A percentile compares a stretch with the other conserved stretches of the same genome.
These are phyloP conservation scores for Megamerina dolium DNA, from an alignment of 2,888 invertebrate genomes.

Conservation along the genomic window DNA sequence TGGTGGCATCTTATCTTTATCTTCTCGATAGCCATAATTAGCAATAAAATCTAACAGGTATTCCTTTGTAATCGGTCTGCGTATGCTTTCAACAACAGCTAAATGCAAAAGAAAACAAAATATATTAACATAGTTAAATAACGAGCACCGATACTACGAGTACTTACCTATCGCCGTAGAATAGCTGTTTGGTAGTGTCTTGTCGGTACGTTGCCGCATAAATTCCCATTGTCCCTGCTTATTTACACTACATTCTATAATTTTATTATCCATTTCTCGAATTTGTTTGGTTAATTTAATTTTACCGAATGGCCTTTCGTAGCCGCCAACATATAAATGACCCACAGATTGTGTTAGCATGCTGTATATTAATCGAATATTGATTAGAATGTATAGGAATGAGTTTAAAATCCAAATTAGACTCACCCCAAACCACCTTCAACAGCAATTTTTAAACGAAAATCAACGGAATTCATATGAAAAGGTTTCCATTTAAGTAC, in stretches of 20 bases:
- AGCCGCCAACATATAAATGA: slow-evolving; percentile 71
- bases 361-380: slow-evolving; percentile 47
- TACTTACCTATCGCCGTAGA: slow-evolving; percentile 60
- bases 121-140: too few species aligned
- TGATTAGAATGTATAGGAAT: not conserved
- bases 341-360: slow-evolving; percentile 65
- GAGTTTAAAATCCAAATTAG: not conserved
- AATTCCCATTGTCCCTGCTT: slow-evolving; percentile 74
- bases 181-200: slow-evolving; percentile 88
- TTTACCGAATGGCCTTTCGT: slow-evolving; percentile 59
- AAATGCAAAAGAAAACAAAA: slow-evolving; percentile 14
- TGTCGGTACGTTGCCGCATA: slow-evolving; percentile 94
- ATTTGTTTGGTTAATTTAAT: slow-evolving; percentile 78
- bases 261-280: slow-evolving; percentile 80
- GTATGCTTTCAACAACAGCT: slow-evolving; percentile 81
- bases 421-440: slow-evolving; percentile 68
- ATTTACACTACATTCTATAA: slow-evolving; percentile 89
- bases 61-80: slow-evolving; percentile 78
- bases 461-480: slow-evolving; percentile 92
- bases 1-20: slow-evolving; percentile 68
- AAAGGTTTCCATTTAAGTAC: slow-evolving; percentile 98
- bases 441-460: slow-evolving; percentile 73
- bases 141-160: too few species aligned
- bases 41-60: slow-evolving; percentile 69
- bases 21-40: slow-evolving; percentile 59